Evolutionary conservation across 2,888 invertebrate genomes (phyloP).

Genomic region (Drosophila putrida): DNA sequence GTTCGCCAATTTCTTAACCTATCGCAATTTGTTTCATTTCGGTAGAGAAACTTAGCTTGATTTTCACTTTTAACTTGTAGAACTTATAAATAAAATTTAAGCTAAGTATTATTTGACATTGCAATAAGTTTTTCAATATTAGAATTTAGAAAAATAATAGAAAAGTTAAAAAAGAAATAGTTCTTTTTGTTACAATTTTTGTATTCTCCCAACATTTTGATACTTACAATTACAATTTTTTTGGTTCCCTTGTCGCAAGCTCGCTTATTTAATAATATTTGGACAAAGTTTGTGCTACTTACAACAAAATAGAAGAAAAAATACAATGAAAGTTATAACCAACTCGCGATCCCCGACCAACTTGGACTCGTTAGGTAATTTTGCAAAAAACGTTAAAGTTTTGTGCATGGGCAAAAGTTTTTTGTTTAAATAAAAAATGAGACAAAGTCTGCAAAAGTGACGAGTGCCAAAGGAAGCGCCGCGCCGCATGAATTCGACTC

Average conservation of each 20-base stretch:
- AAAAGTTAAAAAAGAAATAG: slow-evolving; percentile 5
- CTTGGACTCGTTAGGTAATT: slow-evolving; percentile 58
- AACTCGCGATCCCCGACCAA: slow-evolving; percentile 38
- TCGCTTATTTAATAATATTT: slow-evolving; percentile 66
- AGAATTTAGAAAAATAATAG: background rate
- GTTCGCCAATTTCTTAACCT: background rate
- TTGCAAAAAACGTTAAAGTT: slow-evolving; percentile 53
- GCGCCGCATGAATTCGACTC: slow-evolving; percentile 56
- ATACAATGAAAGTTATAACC: slow-evolving; percentile 51
- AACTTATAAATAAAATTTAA: background rate
- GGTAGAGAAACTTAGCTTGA: background rate
- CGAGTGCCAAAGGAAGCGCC: slow-evolving; percentile 59
- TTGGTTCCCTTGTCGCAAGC: slow-evolving; percentile 21
- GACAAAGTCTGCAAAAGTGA: slow-evolving; percentile 68
- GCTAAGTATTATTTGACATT: background rate
- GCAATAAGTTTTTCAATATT: background rate
- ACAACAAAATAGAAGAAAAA: slow-evolving; percentile 23
- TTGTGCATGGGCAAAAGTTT: slow-evolving; percentile 60
- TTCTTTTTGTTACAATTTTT: slow-evolving; percentile 15
- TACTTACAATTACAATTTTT: slow-evolving; percentile 10
- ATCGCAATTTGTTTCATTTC: background rate
- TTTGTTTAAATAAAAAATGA: slow-evolving; percentile 71
- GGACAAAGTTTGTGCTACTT: slow-evolving; percentile 57
- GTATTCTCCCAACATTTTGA: slow-evolving; percentile 2
- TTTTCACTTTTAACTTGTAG: background rate